These are phyloP conservation scores for Emmelina monodactyla DNA, from an alignment of 2,888 invertebrate species.

Conservation along the genomic window DNA sequence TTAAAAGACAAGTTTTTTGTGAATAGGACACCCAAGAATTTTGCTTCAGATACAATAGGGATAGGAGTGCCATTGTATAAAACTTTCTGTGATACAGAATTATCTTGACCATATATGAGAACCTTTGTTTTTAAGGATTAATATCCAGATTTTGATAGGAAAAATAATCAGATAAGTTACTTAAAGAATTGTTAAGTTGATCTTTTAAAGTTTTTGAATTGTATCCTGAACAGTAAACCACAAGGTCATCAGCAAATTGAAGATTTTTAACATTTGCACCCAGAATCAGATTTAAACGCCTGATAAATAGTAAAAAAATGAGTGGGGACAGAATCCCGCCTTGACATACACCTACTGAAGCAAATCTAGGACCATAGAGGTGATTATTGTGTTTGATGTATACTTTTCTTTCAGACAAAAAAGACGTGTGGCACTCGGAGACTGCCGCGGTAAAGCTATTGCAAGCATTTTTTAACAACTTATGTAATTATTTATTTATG, in stretches of 20 bases:
- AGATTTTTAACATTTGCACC: conserved; percentile 10
- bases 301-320: conserved; percentile 12
- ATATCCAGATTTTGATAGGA: conserved; percentile 2
- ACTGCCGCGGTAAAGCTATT: too few species aligned
- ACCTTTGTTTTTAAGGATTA: conserved; percentile 4
- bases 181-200: too few species aligned
- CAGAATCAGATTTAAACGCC: conserved; percentile 9
- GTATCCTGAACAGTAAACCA: neutral
- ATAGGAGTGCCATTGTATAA: neutral
- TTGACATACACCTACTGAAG: conserved; percentile 12
- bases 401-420: conserved; percentile 11
- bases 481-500: too few species aligned
- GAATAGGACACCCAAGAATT: conserved; percentile 7
- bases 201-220: too few species aligned
- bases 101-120: conserved; percentile 4
- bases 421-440: too few species aligned
- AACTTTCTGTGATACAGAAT: too few species aligned
- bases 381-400: conserved; percentile 10
- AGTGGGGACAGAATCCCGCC: conserved; percentile 11
- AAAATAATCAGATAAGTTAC: too few species aligned
- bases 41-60: conserved; percentile 2
- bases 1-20: conserved; percentile 6
- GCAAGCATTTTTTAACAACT: too few species aligned
- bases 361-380: conserved; percentile 9
- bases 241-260: conserved; percentile 12